Conservation (phyloP, 2,888 invertebrate genomes). For the Gymnoscelis rufifasciata region DNA sequence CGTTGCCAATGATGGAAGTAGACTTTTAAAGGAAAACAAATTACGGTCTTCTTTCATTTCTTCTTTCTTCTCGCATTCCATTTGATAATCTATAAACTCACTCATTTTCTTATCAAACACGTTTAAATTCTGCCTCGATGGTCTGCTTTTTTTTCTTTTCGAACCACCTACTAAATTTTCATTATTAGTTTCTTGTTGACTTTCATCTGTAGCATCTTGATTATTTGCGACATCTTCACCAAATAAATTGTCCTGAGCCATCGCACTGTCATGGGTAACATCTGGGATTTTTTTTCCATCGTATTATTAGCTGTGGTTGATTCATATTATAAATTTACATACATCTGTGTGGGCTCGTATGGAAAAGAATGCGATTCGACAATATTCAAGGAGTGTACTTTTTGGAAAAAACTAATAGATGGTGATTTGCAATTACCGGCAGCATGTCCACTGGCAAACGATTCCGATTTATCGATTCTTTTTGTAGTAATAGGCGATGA, state of each 20-base stretch:
- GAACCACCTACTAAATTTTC: constrained; percentile 24
- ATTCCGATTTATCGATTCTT: constrained; percentile 14
- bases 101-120: constrained; percentile 27
- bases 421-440: constrained; percentile 15
- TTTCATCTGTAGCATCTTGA: constrained; percentile 28
- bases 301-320: no score
- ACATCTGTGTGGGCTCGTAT: no score
- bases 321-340: no score
- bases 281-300: no score
- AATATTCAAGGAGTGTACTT: no score
- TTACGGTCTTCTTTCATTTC: constrained; percentile 23
- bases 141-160: constrained; percentile 22
- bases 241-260: constrained; percentile 22
- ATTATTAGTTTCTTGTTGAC: constrained; percentile 27
- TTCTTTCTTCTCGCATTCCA: constrained; percentile 26
- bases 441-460: constrained; percentile 23
- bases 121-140: constrained; percentile 22
- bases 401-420: no score
- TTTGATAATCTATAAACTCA: constrained; percentile 26
- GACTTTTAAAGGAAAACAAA: constrained; percentile 29
- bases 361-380: no score
- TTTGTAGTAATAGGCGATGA: constrained; percentile 24
- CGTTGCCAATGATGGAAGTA: constrained; percentile 26
- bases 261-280: constrained; percentile 22
- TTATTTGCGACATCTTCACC: constrained; percentile 25